A percentile compares a stretch with the other conserved stretches of the same genome.
Evolutionary conservation across 2,113 vertebrate species (phyloP).

Genomic region (Tauraco erythrolophus): DNA sequence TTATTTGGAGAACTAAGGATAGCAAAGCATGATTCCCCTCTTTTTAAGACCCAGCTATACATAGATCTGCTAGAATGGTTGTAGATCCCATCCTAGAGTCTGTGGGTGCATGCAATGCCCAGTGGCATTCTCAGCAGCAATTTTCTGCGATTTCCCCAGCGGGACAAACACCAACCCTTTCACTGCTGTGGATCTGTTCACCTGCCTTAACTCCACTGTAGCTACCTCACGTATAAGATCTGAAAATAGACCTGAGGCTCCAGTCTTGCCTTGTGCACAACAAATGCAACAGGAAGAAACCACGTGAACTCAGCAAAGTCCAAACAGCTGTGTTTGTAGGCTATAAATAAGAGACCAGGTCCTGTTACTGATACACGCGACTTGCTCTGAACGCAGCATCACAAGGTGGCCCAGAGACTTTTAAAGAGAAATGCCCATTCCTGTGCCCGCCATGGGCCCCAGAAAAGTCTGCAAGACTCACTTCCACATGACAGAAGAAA

Average conservation of each 20-base stretch:
- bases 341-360: not conserved
- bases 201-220: not conserved
- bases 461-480: not conserved
- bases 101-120: not conserved
- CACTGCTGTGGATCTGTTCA: not conserved
- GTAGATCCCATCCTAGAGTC: not conserved
- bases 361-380: fast-evolving
- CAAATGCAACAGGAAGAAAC: not conserved
- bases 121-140: not conserved
- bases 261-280: not conserved
- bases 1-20: not conserved
- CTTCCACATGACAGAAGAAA: not conserved
- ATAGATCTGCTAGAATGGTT: not conserved
- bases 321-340: fast-evolving
- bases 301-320: not conserved
- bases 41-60: not conserved
- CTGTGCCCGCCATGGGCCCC: not conserved
- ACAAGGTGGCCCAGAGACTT: not conserved
- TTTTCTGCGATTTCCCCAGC: not conserved
- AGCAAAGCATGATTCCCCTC: not conserved
- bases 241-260: not conserved
- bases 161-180: not conserved
- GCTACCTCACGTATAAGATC: not conserved
- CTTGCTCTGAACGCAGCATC: not conserved
- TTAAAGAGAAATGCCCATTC: not conserved